Evolutionary conservation across 2,797 vertebrate species (phyloP).

Genomic region (Thaleichthys pacificus): DNA sequence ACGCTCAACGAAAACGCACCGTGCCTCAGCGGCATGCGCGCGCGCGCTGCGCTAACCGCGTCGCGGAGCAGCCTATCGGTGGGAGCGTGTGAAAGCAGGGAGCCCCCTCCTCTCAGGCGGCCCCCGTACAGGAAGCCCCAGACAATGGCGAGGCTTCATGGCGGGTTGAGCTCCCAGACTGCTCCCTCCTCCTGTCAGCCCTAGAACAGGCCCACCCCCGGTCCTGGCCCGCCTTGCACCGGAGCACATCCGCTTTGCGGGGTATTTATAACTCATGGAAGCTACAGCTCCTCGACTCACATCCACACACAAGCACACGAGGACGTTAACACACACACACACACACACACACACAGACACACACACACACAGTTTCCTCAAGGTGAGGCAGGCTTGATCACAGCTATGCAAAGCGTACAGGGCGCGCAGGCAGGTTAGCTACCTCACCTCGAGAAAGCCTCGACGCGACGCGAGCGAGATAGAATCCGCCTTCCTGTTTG

Average conservation of each 20-base stretch:
- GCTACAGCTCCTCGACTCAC: constrained; percentile 52
- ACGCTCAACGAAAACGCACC: constrained; percentile 4
- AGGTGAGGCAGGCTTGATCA: constrained; percentile 52
- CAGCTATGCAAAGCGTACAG: neutral
- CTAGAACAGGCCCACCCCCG: constrained; percentile 42
- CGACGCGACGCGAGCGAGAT: constrained; percentile 33
- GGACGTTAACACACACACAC: constrained; percentile 50
- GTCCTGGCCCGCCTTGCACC: constrained; percentile 42
- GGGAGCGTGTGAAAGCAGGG: constrained; percentile 78
- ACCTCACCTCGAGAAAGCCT: neutral
- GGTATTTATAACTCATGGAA: constrained; percentile 78
- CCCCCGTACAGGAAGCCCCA: constrained; percentile 77
- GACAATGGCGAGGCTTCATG: constrained; percentile 82
- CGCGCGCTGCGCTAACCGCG: too few relatives aligned
- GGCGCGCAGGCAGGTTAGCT: constrained; percentile 36
- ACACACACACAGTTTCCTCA: constrained; percentile 46
- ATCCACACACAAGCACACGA: constrained; percentile 52
- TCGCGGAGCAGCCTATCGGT: constrained; percentile 43
- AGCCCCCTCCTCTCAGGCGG: constrained; percentile 74
- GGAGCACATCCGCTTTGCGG: constrained; percentile 62
- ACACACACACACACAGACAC: constrained; percentile 53
- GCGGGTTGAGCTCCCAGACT: constrained; percentile 68
- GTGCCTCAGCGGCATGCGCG: neutral
- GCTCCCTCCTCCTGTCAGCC: constrained; percentile 50
- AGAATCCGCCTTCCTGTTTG: constrained; percentile 14